Evolutionary conservation across 2,888 invertebrate species (phyloP).

Genomic region (Ennomos quercinarius): DNA sequence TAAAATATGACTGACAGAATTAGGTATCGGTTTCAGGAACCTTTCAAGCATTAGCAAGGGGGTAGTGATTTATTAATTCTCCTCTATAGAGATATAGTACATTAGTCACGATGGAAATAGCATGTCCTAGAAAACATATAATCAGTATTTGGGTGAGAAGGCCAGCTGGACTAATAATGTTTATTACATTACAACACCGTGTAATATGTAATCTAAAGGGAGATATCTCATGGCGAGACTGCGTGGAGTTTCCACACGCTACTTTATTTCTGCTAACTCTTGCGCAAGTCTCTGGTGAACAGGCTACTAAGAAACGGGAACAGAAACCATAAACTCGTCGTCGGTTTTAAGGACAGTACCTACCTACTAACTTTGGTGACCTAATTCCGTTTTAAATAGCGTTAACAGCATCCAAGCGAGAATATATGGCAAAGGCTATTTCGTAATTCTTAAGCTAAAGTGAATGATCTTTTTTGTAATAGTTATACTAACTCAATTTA

Average conservation of each 20-base stretch:
- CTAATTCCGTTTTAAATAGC: slow-evolving; percentile 36
- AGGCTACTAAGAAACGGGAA: slow-evolving; percentile 47
- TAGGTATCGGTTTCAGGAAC: slow-evolving; percentile 16
- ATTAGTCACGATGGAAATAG: slow-evolving; percentile 41
- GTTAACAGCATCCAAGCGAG: slow-evolving; percentile 3
- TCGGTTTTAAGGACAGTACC: slow-evolving; percentile 48
- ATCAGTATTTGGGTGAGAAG: slow-evolving; percentile 45
- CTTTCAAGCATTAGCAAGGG: slow-evolving; percentile 12
- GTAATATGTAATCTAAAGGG: slow-evolving; percentile 52
- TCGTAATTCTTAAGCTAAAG: not conserved
- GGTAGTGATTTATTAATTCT: slow-evolving; percentile 13
- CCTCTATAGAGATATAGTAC: slow-evolving; percentile 21
- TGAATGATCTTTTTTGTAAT: no score
- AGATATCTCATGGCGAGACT: slow-evolving; percentile 51
- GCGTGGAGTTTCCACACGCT: slow-evolving; percentile 57
- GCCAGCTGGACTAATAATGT: slow-evolving; percentile 51
- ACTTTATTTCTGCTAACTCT: slow-evolving; percentile 70
- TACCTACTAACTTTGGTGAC: slow-evolving; percentile 37
- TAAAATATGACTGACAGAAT: slow-evolving; percentile 16
- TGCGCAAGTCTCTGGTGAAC: slow-evolving; percentile 63
- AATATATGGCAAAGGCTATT: not conserved
- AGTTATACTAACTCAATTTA: no score
- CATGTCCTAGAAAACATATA: slow-evolving; percentile 36
- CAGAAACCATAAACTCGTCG: slow-evolving; percentile 51
- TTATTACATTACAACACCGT: slow-evolving; percentile 62